Percentiles rank a stretch among this genome's conserved stretches.
phyloP scores from a whole-genome alignment of 2,797 vertebrate genomes.

The Oryzias dopingdopingensis region DNA sequence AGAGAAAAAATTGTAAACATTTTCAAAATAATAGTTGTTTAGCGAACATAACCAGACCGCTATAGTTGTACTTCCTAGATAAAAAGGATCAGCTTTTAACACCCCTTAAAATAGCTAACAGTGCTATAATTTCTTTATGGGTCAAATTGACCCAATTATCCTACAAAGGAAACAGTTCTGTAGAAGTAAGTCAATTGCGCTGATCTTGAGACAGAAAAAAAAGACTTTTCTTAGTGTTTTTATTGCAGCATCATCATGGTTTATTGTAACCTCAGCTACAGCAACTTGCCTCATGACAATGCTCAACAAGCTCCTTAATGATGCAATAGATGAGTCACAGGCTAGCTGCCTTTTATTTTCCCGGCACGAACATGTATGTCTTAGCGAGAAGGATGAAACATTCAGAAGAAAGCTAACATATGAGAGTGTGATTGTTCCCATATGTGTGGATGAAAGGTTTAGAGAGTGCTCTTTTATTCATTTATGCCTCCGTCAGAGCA shows the following conservation, averaged over 20 bases:
- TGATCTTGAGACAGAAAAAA: too few species aligned
- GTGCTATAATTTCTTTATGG: too few species aligned
- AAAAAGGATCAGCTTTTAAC: too few species aligned
- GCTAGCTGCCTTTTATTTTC: slow-evolving; percentile 23
- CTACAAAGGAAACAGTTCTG: too few species aligned
- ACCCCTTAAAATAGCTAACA: too few species aligned
- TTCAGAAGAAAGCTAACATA: slow-evolving; percentile 24
- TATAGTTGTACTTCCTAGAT: too few species aligned
- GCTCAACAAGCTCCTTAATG: slow-evolving; percentile 54
- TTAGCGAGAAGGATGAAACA: slow-evolving; percentile 11
- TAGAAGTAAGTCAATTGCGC: too few species aligned
- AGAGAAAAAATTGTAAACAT: too few species aligned
- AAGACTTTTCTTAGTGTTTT: slow-evolving; percentile 20
- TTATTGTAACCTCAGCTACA: slow-evolving; percentile 37
- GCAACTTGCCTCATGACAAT: slow-evolving; percentile 44
- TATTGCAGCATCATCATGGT: slow-evolving; percentile 49
- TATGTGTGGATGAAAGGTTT: slow-evolving; percentile 47
- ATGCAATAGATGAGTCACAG: slow-evolving; percentile 55
- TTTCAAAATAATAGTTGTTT: too few species aligned
- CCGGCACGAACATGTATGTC: slow-evolving; percentile 5
- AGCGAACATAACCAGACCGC: too few species aligned
- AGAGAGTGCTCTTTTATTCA: slow-evolving; percentile 38
- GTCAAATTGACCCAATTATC: too few species aligned
- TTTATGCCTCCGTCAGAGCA: slow-evolving; percentile 28
- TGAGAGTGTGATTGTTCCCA: slow-evolving; percentile 31